Percentiles rank a stretch among this genome's conserved stretches.
These are phyloP conservation scores for Zeus faber DNA, from an alignment of 2,113 vertebrate species.

Conservation along the genomic window DNA sequence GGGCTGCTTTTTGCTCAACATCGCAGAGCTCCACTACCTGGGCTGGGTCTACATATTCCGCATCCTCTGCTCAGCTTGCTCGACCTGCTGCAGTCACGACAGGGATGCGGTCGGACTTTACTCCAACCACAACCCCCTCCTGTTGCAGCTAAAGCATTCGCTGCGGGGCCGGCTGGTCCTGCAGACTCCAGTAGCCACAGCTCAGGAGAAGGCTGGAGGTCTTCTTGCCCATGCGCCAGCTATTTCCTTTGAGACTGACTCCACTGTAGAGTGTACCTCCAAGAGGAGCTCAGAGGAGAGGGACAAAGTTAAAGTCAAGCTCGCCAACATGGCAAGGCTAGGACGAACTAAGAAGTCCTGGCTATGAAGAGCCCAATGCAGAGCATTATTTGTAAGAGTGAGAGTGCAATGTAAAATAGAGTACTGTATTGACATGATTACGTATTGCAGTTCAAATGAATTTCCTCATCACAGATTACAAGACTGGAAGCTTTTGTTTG, in stretches of 20 bases:
- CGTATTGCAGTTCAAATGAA: no score
- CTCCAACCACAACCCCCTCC: slow-evolving; percentile 44
- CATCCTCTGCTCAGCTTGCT: slow-evolving; percentile 57
- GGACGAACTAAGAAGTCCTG: slow-evolving; percentile 57
- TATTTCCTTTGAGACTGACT: slow-evolving; percentile 58
- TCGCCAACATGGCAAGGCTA: slow-evolving; percentile 45
- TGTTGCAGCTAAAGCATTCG: slow-evolving; percentile 60
- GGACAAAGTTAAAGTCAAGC: slow-evolving; percentile 43
- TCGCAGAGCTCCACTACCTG: slow-evolving; percentile 61
- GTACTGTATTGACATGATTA: no score
- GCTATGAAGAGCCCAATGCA: slow-evolving; percentile 54
- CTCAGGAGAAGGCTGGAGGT: slow-evolving; percentile 28
- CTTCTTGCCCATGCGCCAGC: slow-evolving; percentile 38
- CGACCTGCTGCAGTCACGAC: slow-evolving; percentile 49
- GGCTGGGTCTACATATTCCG: slow-evolving; percentile 66
- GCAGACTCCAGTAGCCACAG: slow-evolving; percentile 33
- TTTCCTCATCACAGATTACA: no score
- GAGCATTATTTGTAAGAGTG: no score
- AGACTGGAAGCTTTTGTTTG: no score
- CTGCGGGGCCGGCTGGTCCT: slow-evolving; percentile 62
- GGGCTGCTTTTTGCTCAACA: slow-evolving; percentile 65
- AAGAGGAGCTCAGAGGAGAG: slow-evolving; percentile 47
- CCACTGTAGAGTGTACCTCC: slow-evolving; percentile 53
- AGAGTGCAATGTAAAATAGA: no score
- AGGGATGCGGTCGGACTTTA: slow-evolving; percentile 26